Evolutionary conservation across 2,888 invertebrate species (phyloP).

Genomic region (Periphyllus acericola): DNA sequence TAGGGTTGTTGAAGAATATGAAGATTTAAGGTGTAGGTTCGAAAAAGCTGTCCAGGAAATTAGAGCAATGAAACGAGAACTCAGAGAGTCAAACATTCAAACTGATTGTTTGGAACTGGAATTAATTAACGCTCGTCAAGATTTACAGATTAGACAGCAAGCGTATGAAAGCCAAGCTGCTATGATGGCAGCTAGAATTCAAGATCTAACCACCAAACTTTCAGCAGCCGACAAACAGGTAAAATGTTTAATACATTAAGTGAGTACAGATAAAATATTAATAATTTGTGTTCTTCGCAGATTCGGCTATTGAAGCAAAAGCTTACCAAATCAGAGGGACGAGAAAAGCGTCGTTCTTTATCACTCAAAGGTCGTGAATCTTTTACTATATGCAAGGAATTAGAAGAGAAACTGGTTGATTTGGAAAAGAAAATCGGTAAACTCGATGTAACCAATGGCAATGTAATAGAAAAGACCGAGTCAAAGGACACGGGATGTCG

Average conservation of each 20-base stretch:
- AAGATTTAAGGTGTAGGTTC: slow-evolving; percentile 80
- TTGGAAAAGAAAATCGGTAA: slow-evolving; percentile 80
- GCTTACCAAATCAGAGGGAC: slow-evolving; percentile 79
- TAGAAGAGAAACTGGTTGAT: slow-evolving; percentile 85
- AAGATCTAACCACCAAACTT: slow-evolving; percentile 84
- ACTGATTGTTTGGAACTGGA: slow-evolving; percentile 83
- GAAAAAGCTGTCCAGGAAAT: slow-evolving; percentile 86
- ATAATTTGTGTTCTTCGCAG: slow-evolving; percentile 63
- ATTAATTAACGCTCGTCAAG: slow-evolving; percentile 80
- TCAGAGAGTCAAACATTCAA: slow-evolving; percentile 81
- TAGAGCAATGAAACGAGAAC: slow-evolving; percentile 81
- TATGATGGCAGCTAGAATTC: slow-evolving; percentile 83
- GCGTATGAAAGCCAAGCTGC: slow-evolving; percentile 78
- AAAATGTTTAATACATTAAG: slow-evolving; percentile 7
- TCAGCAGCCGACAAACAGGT: slow-evolving; percentile 85
- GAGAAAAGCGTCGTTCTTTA: slow-evolving; percentile 83
- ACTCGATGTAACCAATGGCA: slow-evolving; percentile 73
- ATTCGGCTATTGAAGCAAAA: slow-evolving; percentile 80
- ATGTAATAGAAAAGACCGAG: slow-evolving; percentile 68
- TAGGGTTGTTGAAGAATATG: slow-evolving; percentile 82
- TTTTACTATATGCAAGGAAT: slow-evolving; percentile 81
- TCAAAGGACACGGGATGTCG: slow-evolving; percentile 69
- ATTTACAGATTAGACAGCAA: slow-evolving; percentile 75
- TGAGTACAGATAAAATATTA: neutral
- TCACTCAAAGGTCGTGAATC: slow-evolving; percentile 83